Conservation (phyloP, 1,140 invertebrate species). For the Drosophila truncata region DNA sequence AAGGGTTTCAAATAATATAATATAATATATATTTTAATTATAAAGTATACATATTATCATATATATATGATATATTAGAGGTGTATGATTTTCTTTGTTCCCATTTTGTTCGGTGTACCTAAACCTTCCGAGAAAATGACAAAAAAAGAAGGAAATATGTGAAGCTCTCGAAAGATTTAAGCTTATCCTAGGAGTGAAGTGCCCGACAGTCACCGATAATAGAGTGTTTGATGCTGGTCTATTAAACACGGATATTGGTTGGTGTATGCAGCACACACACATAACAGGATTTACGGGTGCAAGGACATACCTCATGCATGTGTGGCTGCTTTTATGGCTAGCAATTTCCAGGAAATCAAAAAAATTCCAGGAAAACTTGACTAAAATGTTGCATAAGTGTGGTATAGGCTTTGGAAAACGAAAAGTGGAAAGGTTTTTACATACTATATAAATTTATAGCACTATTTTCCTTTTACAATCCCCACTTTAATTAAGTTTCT, state of each 20-base stretch:
- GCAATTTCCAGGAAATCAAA: constrained; percentile 4
- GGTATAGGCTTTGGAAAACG: neutral
- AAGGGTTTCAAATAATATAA: neutral
- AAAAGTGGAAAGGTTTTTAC: too few relatives aligned
- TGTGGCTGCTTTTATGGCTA: neutral
- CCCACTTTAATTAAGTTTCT: neutral
- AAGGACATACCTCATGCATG: neutral
- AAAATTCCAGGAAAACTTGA: neutral
- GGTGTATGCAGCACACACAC: constrained; percentile 9
- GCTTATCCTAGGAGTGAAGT: constrained; percentile 22
- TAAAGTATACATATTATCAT: too few relatives aligned
- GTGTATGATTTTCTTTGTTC: neutral
- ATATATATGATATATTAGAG: too few relatives aligned
- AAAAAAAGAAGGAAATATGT: constrained; percentile 3
- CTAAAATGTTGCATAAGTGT: neutral
- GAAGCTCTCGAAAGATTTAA: constrained; percentile 24
- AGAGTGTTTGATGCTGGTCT: constrained; percentile 26
- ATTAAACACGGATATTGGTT: constrained; percentile 5
- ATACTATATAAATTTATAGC: neutral
- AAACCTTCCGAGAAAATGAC: neutral
- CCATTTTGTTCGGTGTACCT: too few relatives aligned
- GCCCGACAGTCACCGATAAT: constrained; percentile 19
- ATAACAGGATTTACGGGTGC: constrained; percentile 5
- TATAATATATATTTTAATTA: too few relatives aligned
- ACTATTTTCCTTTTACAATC: neutral